phyloP scores from a whole-genome alignment of 2,888 invertebrate species.

The Eristalis tenax region DNA sequence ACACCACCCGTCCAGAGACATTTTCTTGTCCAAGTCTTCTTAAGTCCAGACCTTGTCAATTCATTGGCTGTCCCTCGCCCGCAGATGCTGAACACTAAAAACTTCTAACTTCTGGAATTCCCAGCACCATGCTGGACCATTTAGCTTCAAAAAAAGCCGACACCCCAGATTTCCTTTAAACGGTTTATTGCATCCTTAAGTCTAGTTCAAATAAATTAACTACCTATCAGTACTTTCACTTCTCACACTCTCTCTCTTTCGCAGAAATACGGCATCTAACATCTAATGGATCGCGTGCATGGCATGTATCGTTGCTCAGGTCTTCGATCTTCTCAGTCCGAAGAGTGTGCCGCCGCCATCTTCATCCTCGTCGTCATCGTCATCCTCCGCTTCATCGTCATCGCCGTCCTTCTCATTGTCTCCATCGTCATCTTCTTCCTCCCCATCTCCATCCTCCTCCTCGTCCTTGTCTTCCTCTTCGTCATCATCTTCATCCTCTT shows the following conservation, averaged over 20 bases:
- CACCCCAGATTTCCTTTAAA: neutral
- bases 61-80: too few species aligned
- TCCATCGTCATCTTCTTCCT: conserved; percentile 13
- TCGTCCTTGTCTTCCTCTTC: neutral
- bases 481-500: neutral
- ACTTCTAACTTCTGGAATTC: too few species aligned
- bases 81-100: too few species aligned
- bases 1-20: too few species aligned
- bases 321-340: neutral
- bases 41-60: too few species aligned
- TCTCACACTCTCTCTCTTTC: conserved; percentile 1
- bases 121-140: too few species aligned
- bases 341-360: neutral
- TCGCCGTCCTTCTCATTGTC: conserved; percentile 6
- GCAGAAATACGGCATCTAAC: neutral
- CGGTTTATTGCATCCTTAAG: neutral
- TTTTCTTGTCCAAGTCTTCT: too few species aligned
- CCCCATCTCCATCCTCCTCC: neutral
- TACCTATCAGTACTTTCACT: conserved; percentile 47
- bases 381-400: neutral
- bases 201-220: conserved; percentile 22
- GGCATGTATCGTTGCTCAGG: neutral
- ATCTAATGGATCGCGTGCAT: neutral
- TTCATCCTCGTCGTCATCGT: neutral
- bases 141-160: too few species aligned